Evolutionary conservation across 1,140 invertebrate genomes (phyloP), one percentile per base, ranked within the genome.

Genomic region (Harlomillsia oculata): DNA sequence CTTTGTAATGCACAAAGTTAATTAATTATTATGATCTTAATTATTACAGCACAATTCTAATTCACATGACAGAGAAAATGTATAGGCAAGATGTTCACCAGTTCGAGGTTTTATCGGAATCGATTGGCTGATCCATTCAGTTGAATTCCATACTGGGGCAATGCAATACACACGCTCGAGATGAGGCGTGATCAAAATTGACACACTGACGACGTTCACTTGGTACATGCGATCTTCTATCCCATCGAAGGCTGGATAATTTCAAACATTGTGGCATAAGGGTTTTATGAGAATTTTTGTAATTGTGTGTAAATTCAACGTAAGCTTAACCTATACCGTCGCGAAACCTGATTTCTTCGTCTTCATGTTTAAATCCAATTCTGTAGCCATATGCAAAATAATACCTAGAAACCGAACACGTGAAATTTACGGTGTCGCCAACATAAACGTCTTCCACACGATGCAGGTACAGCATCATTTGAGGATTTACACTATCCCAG

Each of bases 331-430:
- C 40, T 29, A n/a, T 46, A 46, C 44, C 44, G 29, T 29, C 23
- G 8, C 34, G 29, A 4, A 30, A 9, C 8, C 13, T 16, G 28
- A 30, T 32, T 6, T 26, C n/a, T 6, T 23, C 44, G 30, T 56
- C 49, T 21, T 30, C 32, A 23, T 20, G 29, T 8, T 14, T 14
- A 25, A 56, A 16, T 3, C 21, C 53, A 20, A 56, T 25, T 30
- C 43, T 21, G 21, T 56, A 29, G 8, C 55, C 55, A 26, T 40
- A 56, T 32, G 55, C 28, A 43, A 56, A 56, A 23, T 56, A 56
- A 28, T 50, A 56, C 2, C 55, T 16, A 14, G 55, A 56, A 11
- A 56, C 18, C n/a, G 20, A 11, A 28, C 55, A 56, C 40, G 25
- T n/a, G 16, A 50, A 14, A 2, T 11, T 56, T 14, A 43, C 16